Evolutionary conservation across 1,140 invertebrate species (phyloP).

Genomic region (Drosophila arawakana): DNA sequence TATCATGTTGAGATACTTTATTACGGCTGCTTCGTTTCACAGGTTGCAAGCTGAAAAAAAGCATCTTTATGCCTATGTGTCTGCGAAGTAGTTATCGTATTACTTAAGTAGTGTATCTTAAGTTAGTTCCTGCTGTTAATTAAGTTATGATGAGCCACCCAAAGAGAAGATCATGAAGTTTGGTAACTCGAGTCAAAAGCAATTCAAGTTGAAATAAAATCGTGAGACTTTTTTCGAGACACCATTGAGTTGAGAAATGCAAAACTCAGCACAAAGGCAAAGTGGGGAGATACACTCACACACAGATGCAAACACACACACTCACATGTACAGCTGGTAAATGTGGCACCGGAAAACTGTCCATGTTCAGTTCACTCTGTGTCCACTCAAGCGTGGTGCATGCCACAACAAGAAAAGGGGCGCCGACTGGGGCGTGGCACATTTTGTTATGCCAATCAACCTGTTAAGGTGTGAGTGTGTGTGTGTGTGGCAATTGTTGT

Average conservation of each 20-base stretch:
- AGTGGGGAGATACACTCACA: not conserved
- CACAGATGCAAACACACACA: slow-evolving; percentile 2
- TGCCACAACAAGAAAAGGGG: slow-evolving; percentile 15
- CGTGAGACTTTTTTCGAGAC: slow-evolving; percentile 62
- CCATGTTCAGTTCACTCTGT: slow-evolving; percentile 55
- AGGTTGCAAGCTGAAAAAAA: not conserved
- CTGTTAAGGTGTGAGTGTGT: slow-evolving; percentile 24
- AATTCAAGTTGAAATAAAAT: slow-evolving; percentile 70
- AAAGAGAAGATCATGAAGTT: slow-evolving; percentile 23
- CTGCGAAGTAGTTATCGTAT: not conserved
- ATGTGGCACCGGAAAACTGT: slow-evolving; percentile 59
- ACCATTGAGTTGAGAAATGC: slow-evolving; percentile 58
- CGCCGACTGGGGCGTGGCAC: slow-evolving; percentile 18
- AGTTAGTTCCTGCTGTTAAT: slow-evolving; percentile 38
- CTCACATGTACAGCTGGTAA: slow-evolving; percentile 50
- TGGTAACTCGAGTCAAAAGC: slow-evolving; percentile 64
- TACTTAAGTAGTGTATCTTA: slow-evolving; percentile 1
- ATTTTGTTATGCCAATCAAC: slow-evolving; percentile 29
- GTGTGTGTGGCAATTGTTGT: slow-evolving; percentile 38
- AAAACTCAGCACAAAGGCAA: slow-evolving; percentile 63
- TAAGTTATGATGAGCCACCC: slow-evolving; percentile 32
- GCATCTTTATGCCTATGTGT: not conserved
- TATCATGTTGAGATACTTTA: slow-evolving; percentile 6
- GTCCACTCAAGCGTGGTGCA: slow-evolving; percentile 67
- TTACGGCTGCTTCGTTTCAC: not conserved